phyloP scores from a whole-genome alignment of 1,140 invertebrate species.

The Bilobella aurantiaca region DNA sequence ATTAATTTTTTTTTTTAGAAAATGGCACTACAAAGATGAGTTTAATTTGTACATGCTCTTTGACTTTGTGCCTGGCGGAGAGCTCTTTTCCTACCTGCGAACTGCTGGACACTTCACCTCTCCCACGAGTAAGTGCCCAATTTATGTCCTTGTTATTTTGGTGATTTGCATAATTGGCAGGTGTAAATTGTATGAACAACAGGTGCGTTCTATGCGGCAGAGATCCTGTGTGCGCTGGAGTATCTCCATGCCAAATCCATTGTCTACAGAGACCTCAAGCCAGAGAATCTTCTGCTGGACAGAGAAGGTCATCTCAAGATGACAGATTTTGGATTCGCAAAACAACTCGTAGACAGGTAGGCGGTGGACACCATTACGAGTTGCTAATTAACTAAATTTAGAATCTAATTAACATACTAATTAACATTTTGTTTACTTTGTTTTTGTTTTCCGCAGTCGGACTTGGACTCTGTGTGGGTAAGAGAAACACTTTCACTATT shows the following conservation, averaged over 20 bases:
- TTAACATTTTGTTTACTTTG: no score
- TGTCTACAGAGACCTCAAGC: constrained; percentile 62
- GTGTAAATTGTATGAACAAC: constrained; percentile 28
- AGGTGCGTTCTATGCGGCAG: constrained; percentile 83
- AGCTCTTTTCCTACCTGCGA: constrained; percentile 87
- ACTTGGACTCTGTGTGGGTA: no score
- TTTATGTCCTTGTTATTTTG: constrained; percentile 6
- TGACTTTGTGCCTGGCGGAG: constrained; percentile 89
- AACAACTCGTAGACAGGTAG: no score
- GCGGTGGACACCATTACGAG: no score
- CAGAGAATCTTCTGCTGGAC: constrained; percentile 86
- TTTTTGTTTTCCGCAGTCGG: no score
- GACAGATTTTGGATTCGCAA: constrained; percentile 95
- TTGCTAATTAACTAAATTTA: no score
- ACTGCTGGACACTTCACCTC: constrained; percentile 82
- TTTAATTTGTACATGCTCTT: constrained; percentile 85
- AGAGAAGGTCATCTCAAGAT: constrained; percentile 89
- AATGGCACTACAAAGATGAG: constrained; percentile 79
- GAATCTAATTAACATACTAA: no score
- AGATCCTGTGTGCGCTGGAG: constrained; percentile 86
- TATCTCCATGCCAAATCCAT: constrained; percentile 81
- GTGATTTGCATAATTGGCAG: not conserved
- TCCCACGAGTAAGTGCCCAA: constrained; percentile 53
- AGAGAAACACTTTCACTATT: no score
- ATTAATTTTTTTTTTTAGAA: constrained; percentile 49